These are phyloP conservation scores for Labroides dimidiatus DNA, from an alignment of 2,797 vertebrate species.

Conservation along the genomic window DNA sequence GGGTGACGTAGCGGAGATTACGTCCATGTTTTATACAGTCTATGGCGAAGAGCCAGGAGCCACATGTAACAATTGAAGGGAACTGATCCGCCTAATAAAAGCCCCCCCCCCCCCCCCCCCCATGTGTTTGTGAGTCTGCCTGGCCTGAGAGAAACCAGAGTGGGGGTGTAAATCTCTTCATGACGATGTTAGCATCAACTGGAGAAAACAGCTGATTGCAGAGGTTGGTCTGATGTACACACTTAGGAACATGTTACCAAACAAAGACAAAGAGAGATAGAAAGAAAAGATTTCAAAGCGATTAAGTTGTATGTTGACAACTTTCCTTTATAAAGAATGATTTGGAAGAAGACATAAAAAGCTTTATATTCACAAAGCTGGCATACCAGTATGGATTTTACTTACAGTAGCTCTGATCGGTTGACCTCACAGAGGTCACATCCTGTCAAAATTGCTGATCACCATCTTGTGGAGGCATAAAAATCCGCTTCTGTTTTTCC, in stretches of 20 bases:
- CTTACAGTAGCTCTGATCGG: neutral
- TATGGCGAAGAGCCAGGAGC: slow-evolving; percentile 55
- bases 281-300: too few species aligned
- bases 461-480: slow-evolving; percentile 1
- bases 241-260: neutral
- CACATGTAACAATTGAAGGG: slow-evolving; percentile 56
- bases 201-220: slow-evolving; percentile 9
- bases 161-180: slow-evolving; percentile 24
- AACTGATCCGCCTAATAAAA: slow-evolving; percentile 58
- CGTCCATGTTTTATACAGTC: too few species aligned
- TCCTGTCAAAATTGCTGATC: slow-evolving; percentile 30
- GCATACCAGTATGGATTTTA: neutral
- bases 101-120: slow-evolving; percentile 16
- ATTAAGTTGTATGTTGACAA: neutral
- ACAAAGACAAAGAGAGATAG: neutral
- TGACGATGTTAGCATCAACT: neutral
- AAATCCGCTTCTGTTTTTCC: slow-evolving; percentile 26
- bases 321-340: slow-evolving; percentile 8
- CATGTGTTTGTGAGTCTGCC: slow-evolving; percentile 43
- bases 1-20: too few species aligned
- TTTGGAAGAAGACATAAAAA: neutral
- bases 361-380: neutral
- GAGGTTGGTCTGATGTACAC: slow-evolving; percentile 1
- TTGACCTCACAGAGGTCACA: slow-evolving; percentile 13
- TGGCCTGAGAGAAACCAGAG: slow-evolving; percentile 28